phyloP scores from a whole-genome alignment of 2,113 vertebrate species.

The Petroica traversi region DNA sequence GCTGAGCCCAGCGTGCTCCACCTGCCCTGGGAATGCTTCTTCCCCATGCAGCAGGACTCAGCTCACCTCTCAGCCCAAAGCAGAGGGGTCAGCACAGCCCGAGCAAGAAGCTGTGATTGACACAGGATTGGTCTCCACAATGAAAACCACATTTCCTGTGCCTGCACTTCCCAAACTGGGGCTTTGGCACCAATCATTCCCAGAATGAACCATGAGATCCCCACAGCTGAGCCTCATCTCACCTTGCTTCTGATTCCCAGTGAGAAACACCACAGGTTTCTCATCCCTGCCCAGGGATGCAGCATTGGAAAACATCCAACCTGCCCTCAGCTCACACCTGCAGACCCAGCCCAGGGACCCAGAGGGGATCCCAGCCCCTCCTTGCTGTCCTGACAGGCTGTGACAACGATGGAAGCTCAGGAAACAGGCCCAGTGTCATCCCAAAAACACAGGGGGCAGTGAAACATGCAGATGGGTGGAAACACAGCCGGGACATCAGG shows the following conservation, averaged over 20 bases:
- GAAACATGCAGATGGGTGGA: background rate
- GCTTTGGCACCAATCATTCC: background rate
- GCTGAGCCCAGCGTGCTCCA: background rate
- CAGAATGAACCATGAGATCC: background rate
- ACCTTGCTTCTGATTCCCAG: accelerated
- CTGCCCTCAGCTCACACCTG: accelerated
- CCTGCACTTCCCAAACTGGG: accelerated
- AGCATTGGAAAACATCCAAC: accelerated
- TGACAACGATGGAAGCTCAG: accelerated
- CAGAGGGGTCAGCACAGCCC: accelerated
- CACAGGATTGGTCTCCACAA: accelerated
- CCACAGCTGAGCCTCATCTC: background rate
- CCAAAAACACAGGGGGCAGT: background rate
- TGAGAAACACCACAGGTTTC: accelerated
- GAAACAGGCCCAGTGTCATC: background rate
- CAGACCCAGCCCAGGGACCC: background rate
- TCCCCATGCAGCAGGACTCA: accelerated
- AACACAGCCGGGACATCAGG: background rate
- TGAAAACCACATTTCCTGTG: background rate
- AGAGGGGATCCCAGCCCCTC: too few species aligned
- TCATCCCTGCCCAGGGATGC: background rate
- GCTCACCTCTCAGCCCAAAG: background rate
- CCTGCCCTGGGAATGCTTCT: background rate
- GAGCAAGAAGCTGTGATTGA: background rate
- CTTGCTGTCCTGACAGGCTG: accelerated